These are phyloP conservation scores for Gymnothorax reevesii DNA, from an alignment of 2,797 vertebrate species.

Conservation along the genomic window DNA sequence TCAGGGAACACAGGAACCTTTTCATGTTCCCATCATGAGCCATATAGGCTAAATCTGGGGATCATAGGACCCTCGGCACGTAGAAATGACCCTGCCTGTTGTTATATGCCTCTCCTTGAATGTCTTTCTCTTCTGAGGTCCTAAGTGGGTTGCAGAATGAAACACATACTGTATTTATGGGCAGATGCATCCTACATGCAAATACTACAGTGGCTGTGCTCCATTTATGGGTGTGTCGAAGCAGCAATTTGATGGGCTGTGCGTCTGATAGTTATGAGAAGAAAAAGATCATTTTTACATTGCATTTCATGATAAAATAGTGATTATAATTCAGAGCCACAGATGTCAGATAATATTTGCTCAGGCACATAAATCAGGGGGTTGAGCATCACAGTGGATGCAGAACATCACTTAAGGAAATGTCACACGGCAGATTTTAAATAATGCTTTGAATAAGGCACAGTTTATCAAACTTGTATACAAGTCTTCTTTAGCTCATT, in stretches of 20 bases:
- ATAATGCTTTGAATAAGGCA: background rate
- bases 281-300: too few species aligned
- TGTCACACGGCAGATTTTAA: background rate
- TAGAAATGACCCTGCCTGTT: too few species aligned
- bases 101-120: background rate
- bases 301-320: background rate
- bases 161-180: background rate
- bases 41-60: too few species aligned
- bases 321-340: background rate
- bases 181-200: background rate
- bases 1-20: too few species aligned
- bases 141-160: background rate
- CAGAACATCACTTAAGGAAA: background rate
- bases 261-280: too few species aligned
- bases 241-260: background rate
- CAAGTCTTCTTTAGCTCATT: background rate
- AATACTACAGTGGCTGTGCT: background rate
- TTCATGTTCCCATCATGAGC: too few species aligned
- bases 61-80: too few species aligned
- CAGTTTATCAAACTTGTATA: background rate
- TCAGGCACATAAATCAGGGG: background rate
- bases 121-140: background rate
- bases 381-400: background rate
- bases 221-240: background rate
- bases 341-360: background rate